These are phyloP conservation scores for Disparrhopalites patrizii DNA, from an alignment of 2,888 invertebrate species.

Conservation along the genomic window DNA sequence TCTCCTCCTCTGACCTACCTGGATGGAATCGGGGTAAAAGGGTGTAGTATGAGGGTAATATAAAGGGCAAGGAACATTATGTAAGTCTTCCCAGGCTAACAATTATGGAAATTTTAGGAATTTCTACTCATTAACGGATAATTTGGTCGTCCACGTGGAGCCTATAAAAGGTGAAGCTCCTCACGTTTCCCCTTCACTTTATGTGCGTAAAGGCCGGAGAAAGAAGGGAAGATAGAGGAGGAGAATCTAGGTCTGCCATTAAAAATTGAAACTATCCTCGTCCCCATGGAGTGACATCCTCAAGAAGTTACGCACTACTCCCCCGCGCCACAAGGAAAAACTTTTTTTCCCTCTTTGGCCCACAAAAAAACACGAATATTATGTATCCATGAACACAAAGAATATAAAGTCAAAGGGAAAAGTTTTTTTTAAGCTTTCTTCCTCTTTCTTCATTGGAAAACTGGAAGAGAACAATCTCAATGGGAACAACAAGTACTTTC, in stretches of 20 bases:
- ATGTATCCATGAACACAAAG: too few species aligned
- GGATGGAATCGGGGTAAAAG: too few species aligned
- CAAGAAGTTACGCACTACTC: neutral
- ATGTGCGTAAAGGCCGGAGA: too few species aligned
- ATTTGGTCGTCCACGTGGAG: conserved; percentile 25
- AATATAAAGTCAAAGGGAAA: too few species aligned
- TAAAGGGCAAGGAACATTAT: neutral
- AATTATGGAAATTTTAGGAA: conserved; percentile 18
- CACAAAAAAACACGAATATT: too few species aligned
- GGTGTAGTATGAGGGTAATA: too few species aligned
- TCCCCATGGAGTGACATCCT: conserved; percentile 17
- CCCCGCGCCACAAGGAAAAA: neutral
- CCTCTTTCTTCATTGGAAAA: neutral
- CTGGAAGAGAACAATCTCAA: too few species aligned
- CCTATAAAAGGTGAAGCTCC: conserved; percentile 19
- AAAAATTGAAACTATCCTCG: conserved; percentile 36
- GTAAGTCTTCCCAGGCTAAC: neutral
- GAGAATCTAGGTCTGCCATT: conserved; percentile 39
- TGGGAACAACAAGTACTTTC: neutral
- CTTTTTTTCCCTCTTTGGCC: too few species aligned
- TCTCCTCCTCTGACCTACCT: too few species aligned
- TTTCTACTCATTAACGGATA: conserved; percentile 21
- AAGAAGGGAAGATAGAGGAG: too few species aligned
- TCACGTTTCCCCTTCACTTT: conserved; percentile 21
- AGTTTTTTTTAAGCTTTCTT: neutral